These are phyloP conservation scores for Hirtodrosophila cameraria DNA, from an alignment of 2,888 invertebrate genomes.

Conservation along the genomic window DNA sequence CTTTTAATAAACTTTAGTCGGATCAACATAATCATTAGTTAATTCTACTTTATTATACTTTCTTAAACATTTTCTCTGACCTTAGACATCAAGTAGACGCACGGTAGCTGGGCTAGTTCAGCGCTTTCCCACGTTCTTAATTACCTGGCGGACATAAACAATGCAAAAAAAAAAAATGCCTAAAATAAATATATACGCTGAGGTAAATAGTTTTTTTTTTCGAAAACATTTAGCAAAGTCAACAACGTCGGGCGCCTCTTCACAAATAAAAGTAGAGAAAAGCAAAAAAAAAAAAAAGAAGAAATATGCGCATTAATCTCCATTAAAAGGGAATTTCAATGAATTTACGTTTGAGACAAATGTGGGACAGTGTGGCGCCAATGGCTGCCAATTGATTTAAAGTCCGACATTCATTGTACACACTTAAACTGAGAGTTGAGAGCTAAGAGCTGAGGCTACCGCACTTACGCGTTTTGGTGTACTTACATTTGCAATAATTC, in stretches of 20 bases:
- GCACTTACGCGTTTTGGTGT: slow-evolving; percentile 60
- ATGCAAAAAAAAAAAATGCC: slow-evolving; percentile 17
- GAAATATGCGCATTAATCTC: slow-evolving; percentile 71
- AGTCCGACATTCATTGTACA: slow-evolving; percentile 28
- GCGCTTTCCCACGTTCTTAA: slow-evolving; percentile 71
- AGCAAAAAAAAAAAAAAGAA: slow-evolving; percentile 26
- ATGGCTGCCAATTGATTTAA: slow-evolving; percentile 26
- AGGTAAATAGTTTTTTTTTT: slow-evolving; percentile 46
- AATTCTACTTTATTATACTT: too few relatives aligned
- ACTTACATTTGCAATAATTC: slow-evolving; percentile 77
- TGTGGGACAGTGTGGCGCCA: slow-evolving; percentile 53
- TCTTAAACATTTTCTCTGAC: background rate
- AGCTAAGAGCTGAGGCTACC: slow-evolving; percentile 60
- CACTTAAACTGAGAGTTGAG: background rate
- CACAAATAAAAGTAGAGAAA: background rate
- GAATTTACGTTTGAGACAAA: slow-evolving; percentile 66
- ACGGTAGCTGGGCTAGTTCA: background rate
- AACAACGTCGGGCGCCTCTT: slow-evolving; percentile 56
- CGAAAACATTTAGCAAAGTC: slow-evolving; percentile 76
- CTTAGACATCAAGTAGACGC: slow-evolving; percentile 11
- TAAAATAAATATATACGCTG: slow-evolving; percentile 45
- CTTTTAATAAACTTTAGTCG: too few relatives aligned
- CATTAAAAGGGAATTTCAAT: slow-evolving; percentile 82
- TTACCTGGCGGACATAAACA: slow-evolving; percentile 44
- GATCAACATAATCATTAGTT: too few relatives aligned